Evolutionary conservation across 2,797 vertebrate genomes (phyloP), one percentile per base, ranked within the genome.

Genomic region (Champsocephalus gunnari): DNA sequence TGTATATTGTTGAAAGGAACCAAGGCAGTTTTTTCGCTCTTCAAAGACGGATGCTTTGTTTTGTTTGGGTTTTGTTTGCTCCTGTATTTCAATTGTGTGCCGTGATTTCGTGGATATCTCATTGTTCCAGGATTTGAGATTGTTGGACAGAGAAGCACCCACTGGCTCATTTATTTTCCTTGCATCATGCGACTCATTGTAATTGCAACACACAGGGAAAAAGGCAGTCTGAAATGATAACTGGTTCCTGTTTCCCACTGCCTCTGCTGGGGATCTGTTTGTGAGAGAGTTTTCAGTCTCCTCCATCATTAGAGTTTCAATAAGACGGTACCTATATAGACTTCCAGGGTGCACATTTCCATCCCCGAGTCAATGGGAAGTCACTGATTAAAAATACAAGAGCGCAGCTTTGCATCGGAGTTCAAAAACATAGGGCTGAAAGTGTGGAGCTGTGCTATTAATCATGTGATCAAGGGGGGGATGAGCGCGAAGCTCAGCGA

Each of bases 1-100:
- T 96, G 95, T 95, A 95, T 95, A 95, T 96, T 96, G 93, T 95
- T 95, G 90, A 94, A 95, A 94, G 95, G 95, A 95, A 96, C 95
- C 92, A 77, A 28, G 90, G 91, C 92, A 90, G 92, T 88, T 93
- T 91, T 91, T 89, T 85, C 34, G 57, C 83, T 89, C 93, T 95
- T 95, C 94, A 95, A 95, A 95, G 94, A 91, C 87, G 63, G 70
- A 88, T 66, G 82, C 91, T 92, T 93, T 94, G 92, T 94, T 95
- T 92, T 92, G 91, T 93, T 94, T 94, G 90, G 91, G 89, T 89
- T 92, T 93, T 94, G 88, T 92, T 93, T 93, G 89, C 88, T 91
- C 87, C 83, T 92, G 92, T 89, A 92, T 91, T 94, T 90, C 89
- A 90, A 92, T 92, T 81, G 89, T 88, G 88, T 82, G 86, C 91